These are phyloP conservation scores for Drosophila willistoni DNA, from an alignment of 1,140 invertebrate genomes.

Conservation along the genomic window DNA sequence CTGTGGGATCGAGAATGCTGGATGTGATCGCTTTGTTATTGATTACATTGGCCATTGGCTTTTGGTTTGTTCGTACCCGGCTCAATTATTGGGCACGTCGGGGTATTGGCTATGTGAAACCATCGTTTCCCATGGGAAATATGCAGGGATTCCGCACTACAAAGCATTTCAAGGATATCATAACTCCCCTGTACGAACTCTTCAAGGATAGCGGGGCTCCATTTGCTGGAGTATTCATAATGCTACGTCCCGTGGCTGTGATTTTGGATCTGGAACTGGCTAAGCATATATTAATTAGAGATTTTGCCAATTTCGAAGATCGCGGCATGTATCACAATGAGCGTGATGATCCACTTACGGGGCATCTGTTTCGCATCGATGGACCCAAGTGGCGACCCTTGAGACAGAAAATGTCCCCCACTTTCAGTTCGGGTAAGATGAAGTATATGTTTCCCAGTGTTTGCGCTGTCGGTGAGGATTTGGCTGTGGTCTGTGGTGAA, in stretches of 20 bases:
- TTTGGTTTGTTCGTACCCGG: slow-evolving; percentile 59
- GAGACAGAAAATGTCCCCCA: slow-evolving; percentile 85
- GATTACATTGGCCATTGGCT: slow-evolving; percentile 42
- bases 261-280: slow-evolving; percentile 81
- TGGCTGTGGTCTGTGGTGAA: slow-evolving; percentile 51
- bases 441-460: slow-evolving; percentile 85
- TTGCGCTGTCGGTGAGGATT: slow-evolving; percentile 75
- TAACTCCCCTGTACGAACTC: slow-evolving; percentile 55
- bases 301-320: slow-evolving; percentile 85
- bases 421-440: slow-evolving; percentile 86
- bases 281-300: slow-evolving; percentile 85
- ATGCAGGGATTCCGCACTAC: slow-evolving; percentile 45
- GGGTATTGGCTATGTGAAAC: slow-evolving; percentile 69
- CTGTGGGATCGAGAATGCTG: slow-evolving; percentile 38
- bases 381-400: slow-evolving; percentile 86
- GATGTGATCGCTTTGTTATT: slow-evolving; percentile 59
- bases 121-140: slow-evolving; percentile 63
- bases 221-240: slow-evolving; percentile 61
- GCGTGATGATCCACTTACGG: slow-evolving; percentile 84
- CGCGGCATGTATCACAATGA: slow-evolving; percentile 84
- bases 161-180: slow-evolving; percentile 65
- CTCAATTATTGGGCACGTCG: slow-evolving; percentile 83
- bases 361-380: slow-evolving; percentile 84
- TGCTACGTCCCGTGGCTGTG: slow-evolving; percentile 60
- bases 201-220: slow-evolving; percentile 62